phyloP scores from a whole-genome alignment of 2,888 invertebrate species.

The Cacoxenus indagator region DNA sequence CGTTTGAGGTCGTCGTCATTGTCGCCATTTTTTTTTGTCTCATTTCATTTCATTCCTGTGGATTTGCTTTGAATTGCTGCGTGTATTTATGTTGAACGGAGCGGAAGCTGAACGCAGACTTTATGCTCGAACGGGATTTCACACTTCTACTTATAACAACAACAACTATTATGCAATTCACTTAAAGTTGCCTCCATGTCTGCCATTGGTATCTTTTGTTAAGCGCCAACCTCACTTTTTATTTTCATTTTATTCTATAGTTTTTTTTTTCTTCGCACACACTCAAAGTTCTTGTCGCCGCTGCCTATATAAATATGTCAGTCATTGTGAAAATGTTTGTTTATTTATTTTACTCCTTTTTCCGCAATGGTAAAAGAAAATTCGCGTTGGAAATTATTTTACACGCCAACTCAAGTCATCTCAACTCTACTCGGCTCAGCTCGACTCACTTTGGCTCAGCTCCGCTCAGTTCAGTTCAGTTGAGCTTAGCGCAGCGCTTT shows the following conservation, averaged over 20 bases:
- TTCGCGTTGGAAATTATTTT: too few relatives aligned
- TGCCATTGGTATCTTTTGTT: not conserved
- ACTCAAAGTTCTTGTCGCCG: not conserved
- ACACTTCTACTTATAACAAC: not conserved
- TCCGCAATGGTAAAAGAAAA: not conserved
- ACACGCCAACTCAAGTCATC: not conserved
- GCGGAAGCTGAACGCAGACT: not conserved
- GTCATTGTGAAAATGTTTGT: not conserved
- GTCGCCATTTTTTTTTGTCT: conserved; percentile 37
- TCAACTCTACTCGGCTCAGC: not conserved
- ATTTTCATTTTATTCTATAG: too few relatives aligned
- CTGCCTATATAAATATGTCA: not conserved
- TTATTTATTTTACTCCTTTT: not conserved
- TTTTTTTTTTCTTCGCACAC: not conserved
- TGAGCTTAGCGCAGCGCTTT: conserved; percentile 36
- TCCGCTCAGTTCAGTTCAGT: not conserved
- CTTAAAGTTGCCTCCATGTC: not conserved
- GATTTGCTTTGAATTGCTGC: not conserved
- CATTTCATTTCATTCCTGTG: not conserved
- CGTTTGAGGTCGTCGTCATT: conserved; percentile 11
- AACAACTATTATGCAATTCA: not conserved
- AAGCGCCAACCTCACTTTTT: not conserved
- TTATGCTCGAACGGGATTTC: not conserved
- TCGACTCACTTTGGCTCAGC: not conserved
- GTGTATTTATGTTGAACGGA: not conserved